Conservation (phyloP, 2,113 vertebrate genomes). For the Oryzias curvinotus region DNA sequence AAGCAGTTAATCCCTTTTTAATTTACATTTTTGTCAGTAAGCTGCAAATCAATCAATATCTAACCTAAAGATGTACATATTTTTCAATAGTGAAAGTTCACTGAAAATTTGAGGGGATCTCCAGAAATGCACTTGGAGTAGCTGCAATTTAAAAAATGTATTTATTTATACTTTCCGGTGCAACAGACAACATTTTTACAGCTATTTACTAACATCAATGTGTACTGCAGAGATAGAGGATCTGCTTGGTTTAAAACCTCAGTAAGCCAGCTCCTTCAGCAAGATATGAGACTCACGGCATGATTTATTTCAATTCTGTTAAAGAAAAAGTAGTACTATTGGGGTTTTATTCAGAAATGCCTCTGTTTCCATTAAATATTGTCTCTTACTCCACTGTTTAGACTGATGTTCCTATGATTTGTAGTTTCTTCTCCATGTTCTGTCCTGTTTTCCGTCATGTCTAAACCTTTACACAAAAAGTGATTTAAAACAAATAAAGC, state of each 20-base stretch:
- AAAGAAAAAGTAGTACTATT: not conserved
- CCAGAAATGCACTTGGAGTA: not conserved
- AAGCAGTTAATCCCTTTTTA: too few relatives aligned
- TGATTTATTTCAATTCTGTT: slow-evolving; percentile 41
- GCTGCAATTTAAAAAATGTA: not conserved
- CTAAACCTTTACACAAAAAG: not conserved
- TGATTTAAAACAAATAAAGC: not conserved
- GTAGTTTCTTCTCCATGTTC: not conserved
- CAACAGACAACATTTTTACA: slow-evolving; percentile 15
- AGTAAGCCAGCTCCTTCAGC: slow-evolving; percentile 49
- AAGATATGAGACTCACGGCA: slow-evolving; percentile 28
- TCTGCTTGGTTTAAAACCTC: slow-evolving; percentile 31
- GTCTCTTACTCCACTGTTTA: too few relatives aligned
- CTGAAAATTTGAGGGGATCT: too few relatives aligned
- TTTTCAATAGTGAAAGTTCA: too few relatives aligned
- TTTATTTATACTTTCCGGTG: not conserved
- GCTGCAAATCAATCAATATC: too few relatives aligned
- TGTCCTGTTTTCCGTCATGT: not conserved
- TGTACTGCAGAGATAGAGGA: slow-evolving; percentile 10
- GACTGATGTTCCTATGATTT: not conserved
- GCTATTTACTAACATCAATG: slow-evolving; percentile 11
- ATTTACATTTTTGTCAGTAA: too few relatives aligned
- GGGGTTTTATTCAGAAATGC: too few relatives aligned
- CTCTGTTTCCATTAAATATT: too few relatives aligned
- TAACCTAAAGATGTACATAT: too few relatives aligned